Evolutionary conservation across 2,888 invertebrate genomes (phyloP), one percentile per base, ranked within the genome.

Genomic region (Temnothorax unifasciatus): DNA sequence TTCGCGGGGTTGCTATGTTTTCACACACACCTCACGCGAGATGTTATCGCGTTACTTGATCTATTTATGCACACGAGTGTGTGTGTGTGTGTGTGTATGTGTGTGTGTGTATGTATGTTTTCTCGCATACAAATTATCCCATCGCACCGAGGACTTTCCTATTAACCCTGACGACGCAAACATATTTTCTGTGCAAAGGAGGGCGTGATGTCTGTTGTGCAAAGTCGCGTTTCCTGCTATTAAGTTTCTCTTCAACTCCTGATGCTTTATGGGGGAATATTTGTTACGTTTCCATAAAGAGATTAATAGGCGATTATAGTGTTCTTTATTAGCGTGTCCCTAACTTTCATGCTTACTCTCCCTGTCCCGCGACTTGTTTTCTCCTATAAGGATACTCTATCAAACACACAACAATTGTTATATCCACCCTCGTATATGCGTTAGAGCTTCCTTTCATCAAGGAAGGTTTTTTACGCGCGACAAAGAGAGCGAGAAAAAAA

Each of bases 81-180:
- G 34, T 34, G 6, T 6, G 6, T 61, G 2, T 6, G 5, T 6
- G 9, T 50, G 21, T 38, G 6, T 34, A 0, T 61, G 2, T 11
- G 5, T 6, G 6, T 34, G 6, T 61, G 2, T 11, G 5, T 6
- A 15, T 50, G 21, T 38, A 8, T 64, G 25, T 50, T 52, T 25
- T 25, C n/a, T 64, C 57, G 57, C 44, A 47, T 59, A 71, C 57
- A 79, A 79, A 79, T 79, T 79, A 47, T 64, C 47, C 18, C 21
- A 38, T 44, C 29, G 15, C 18, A 41, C 9, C 3, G 34, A 13
- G 15, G 34, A 59, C 59, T 47, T 73, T 73, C 59, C 57, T 50
- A 59, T 47, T 71, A 59, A 71, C 18, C 13, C 54, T 54, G 68
- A 44, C 25, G 68, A 77, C 25, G 52, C 41, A 6, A 50, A 64